Evolutionary conservation across 2,113 vertebrate species (phyloP).

Genomic region (Dendrocopos noguchii): DNA sequence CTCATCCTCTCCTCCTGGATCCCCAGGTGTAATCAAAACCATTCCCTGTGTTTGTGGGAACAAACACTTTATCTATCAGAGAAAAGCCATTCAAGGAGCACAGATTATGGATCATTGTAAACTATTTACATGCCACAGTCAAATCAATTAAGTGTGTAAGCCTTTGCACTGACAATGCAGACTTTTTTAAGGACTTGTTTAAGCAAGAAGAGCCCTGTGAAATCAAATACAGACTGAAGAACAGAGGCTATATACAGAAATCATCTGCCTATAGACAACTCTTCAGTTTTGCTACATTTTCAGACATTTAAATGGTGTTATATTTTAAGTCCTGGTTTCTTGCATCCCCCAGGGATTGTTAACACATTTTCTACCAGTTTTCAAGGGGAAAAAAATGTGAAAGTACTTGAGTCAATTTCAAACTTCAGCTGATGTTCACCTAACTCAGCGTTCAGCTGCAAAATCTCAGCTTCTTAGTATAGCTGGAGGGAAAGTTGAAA

Average conservation of each 20-base stretch:
- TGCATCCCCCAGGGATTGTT: background rate
- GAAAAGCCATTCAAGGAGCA: background rate
- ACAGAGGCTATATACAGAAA: background rate
- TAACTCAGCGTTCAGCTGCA: background rate
- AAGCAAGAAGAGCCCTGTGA: background rate
- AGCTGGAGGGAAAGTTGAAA: background rate
- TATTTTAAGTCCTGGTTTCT: background rate
- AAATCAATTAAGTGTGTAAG: background rate
- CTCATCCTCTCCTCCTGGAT: background rate
- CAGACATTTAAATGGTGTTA: background rate
- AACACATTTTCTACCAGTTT: background rate
- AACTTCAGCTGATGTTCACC: background rate
- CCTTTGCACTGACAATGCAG: background rate
- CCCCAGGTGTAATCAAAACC: slow-evolving; percentile 2
- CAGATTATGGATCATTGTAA: background rate
- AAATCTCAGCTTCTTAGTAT: background rate
- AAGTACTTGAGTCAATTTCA: background rate
- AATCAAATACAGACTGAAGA: background rate
- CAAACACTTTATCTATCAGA: background rate
- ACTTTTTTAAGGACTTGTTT: background rate
- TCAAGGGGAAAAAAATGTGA: background rate
- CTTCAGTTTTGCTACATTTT: background rate
- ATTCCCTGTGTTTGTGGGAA: background rate
- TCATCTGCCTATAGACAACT: background rate
- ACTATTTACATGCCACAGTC: background rate